These are phyloP conservation scores for Rhinoderma darwinii DNA, from an alignment of 2,113 vertebrate species.

Conservation along the genomic window DNA sequence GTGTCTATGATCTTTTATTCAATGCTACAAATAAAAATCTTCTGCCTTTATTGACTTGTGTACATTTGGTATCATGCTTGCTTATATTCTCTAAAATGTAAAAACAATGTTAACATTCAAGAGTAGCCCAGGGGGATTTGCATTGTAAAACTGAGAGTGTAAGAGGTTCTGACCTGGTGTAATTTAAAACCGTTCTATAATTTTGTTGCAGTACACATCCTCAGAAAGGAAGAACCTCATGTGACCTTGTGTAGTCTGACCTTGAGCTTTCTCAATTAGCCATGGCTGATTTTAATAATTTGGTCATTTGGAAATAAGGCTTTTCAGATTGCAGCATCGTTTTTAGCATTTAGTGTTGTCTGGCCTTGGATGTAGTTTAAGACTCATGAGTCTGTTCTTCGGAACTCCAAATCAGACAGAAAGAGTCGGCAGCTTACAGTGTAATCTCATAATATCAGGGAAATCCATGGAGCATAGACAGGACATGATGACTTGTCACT, in stretches of 20 bases:
- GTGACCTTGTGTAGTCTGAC: slow-evolving; percentile 21
- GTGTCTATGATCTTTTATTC: not conserved
- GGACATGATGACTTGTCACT: not conserved
- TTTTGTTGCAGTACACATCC: slow-evolving; percentile 11
- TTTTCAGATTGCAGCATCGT: slow-evolving; percentile 4
- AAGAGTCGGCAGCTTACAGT: not conserved
- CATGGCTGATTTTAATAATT: slow-evolving; percentile 37
- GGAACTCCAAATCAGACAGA: not conserved
- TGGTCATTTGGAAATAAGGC: slow-evolving; percentile 43
- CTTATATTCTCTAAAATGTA: slow-evolving; percentile 14
- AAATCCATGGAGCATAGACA: not conserved
- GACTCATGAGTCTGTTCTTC: not conserved
- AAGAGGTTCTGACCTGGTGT: slow-evolving; percentile 15
- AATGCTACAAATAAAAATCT: not conserved
- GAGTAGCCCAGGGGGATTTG: slow-evolving; percentile 2
- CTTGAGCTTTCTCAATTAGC: slow-evolving; percentile 39
- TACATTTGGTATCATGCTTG: slow-evolving; percentile 28
- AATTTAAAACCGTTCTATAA: slow-evolving; percentile 21
- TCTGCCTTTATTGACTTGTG: slow-evolving; percentile 11
- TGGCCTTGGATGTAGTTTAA: not conserved
- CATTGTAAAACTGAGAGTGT: not conserved
- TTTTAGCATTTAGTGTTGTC: slow-evolving; percentile 19
- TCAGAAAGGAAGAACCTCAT: slow-evolving; percentile 18
- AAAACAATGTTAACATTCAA: slow-evolving; percentile 28
- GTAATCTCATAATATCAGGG: not conserved